Base-by-base conservation (phyloP, 1,140 invertebrate species). In the Acromyrmex echinatior region DNA sequence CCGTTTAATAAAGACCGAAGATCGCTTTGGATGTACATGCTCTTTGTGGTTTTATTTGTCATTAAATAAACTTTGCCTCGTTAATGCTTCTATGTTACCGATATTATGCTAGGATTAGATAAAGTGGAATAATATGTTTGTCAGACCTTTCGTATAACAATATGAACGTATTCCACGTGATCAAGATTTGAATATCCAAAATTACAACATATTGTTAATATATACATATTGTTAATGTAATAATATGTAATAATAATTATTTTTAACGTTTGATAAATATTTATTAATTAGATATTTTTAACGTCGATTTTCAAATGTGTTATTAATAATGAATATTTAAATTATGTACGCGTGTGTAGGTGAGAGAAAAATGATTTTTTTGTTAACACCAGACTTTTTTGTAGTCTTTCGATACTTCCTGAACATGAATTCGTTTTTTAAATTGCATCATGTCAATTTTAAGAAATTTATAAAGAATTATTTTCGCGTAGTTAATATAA, bases 21-120 rank as follows among this genome's bases (percentile, higher is more conserved):
- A 35, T 28, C 68, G 6, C 10, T 16, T 56, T 39, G 25, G 25
- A 45, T 49, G 14, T 28, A 71, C 25, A 35, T 74, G 70, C 56
- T 49, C 70, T 62, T 76, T 84, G 80, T 35, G 79, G 68, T 62
- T 84, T 74, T 74, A 82, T 82, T 49, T 81, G 53, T 51, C 18
- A 71, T 81, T n/a, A 14, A 58, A 49, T 31, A 28, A 84, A 74
- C n/a, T 74, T 49, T 62, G 45, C 0, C 10, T 39, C n/a, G n/a
- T 35, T 62, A 76, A 63, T 35, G 70, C 18, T 62, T 39, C 70
- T 31, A 63, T 9, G 28, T 84, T 76, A 76, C 14, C 18, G n/a
- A 76, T 63, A 63, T 51, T 49, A 76, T 76, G 25, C 12, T 49
- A n/a, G 70, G 39, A 76, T 84, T 84, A 84, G 70, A 51, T 51